phyloP scores from a whole-genome alignment of 2,888 invertebrate species.

The Galerucella calmariensis region DNA sequence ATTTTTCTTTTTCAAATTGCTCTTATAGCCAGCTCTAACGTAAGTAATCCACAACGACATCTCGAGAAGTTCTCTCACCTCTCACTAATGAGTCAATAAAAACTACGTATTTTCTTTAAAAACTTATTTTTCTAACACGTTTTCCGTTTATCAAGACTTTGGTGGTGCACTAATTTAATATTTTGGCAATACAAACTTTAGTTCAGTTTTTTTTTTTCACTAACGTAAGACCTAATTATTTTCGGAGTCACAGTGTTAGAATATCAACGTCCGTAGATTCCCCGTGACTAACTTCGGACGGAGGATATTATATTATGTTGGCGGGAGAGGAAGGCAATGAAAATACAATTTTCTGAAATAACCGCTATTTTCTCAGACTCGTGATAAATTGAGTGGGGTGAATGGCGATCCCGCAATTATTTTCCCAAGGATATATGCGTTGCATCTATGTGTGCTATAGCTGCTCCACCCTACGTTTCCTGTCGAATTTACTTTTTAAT shows the following conservation, averaged over 20 bases:
- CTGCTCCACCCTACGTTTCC: conserved; percentile 7
- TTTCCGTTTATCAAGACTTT: neutral
- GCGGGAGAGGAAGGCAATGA: conserved; percentile 15
- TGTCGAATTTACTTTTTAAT: neutral
- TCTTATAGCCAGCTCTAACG: conserved; percentile 49
- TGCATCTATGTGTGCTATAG: neutral
- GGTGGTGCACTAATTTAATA: neutral
- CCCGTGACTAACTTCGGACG: conserved; percentile 32
- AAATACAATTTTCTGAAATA: conserved; percentile 36
- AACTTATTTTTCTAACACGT: neutral
- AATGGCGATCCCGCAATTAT: conserved; percentile 7
- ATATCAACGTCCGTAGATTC: neutral
- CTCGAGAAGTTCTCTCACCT: neutral
- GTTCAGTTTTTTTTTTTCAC: neutral
- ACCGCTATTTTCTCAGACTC: conserved; percentile 28
- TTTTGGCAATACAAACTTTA: neutral
- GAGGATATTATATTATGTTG: neutral
- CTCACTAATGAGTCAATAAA: neutral
- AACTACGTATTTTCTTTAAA: neutral
- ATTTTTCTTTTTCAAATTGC: conserved; percentile 36
- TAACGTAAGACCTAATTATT: neutral
- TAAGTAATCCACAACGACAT: conserved; percentile 59
- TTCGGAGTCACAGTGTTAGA: conserved; percentile 8
- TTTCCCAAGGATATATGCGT: conserved; percentile 1
- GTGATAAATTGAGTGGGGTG: conserved; percentile 18